These are phyloP conservation scores for Gyps fulvus DNA, from an alignment of 2,113 vertebrate species.

Conservation along the genomic window DNA sequence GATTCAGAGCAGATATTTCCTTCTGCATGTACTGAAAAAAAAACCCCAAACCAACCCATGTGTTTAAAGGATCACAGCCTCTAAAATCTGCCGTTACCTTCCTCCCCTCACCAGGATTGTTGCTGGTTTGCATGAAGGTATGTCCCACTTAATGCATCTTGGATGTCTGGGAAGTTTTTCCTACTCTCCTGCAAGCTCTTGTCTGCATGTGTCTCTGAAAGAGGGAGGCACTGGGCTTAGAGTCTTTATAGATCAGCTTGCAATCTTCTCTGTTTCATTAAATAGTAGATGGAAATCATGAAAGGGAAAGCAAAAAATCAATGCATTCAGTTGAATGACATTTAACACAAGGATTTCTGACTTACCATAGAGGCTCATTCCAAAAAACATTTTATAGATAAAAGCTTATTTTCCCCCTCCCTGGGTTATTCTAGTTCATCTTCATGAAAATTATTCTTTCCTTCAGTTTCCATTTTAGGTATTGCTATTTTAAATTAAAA, in stretches of 20 bases:
- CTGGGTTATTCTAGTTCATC: background rate
- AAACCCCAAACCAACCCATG: background rate
- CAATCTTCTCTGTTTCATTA: background rate
- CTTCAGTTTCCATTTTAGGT: background rate
- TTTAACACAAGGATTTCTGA: background rate
- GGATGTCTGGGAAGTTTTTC: background rate
- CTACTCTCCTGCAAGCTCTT: background rate
- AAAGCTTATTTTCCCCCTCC: background rate
- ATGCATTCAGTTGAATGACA: background rate
- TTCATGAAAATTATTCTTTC: background rate
- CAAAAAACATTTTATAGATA: background rate
- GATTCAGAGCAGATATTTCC: background rate
- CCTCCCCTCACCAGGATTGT: background rate
- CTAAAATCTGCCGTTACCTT: background rate
- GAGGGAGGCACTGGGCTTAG: background rate
- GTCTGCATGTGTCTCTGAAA: background rate
- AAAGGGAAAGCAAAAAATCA: slow-evolving; percentile 27
- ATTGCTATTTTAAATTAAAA: background rate
- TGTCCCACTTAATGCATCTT: background rate
- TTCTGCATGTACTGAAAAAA: background rate
- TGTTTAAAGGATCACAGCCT: background rate
- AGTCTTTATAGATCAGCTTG: background rate
- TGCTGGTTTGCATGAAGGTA: background rate
- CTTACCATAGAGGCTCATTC: background rate
- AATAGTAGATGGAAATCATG: slow-evolving; percentile 17